Evolutionary conservation across 2,113 vertebrate species (phyloP).

Genomic region (Perccottus glenii): DNA sequence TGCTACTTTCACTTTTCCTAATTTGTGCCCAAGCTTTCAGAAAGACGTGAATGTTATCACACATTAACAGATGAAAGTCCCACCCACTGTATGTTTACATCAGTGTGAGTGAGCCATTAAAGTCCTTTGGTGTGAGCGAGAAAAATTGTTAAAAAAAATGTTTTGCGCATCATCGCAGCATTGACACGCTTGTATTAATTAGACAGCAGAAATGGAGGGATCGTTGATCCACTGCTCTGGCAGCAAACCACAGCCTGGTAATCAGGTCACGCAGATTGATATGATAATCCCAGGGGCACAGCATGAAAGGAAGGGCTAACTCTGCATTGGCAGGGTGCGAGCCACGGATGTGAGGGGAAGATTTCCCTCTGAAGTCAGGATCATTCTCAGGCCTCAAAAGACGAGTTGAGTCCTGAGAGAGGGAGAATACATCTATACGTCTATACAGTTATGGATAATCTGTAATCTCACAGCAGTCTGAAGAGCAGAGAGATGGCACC

Average conservation of each 20-base stretch:
- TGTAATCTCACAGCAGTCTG: slow-evolving; percentile 28
- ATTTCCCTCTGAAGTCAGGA: slow-evolving; percentile 74
- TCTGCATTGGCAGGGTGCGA: slow-evolving; percentile 65
- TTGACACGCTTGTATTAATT: slow-evolving; percentile 68
- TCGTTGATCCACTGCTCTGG: slow-evolving; percentile 63
- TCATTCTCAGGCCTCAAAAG: slow-evolving; percentile 61
- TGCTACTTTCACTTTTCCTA: not conserved
- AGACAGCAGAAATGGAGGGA: slow-evolving; percentile 54
- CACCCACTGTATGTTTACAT: not conserved
- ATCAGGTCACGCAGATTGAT: slow-evolving; percentile 77
- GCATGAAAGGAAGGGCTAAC: slow-evolving; percentile 77
- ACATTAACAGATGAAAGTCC: not conserved
- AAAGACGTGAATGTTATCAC: not conserved
- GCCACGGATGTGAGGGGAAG: slow-evolving; percentile 63
- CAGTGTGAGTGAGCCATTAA: slow-evolving; percentile 15
- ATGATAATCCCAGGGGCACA: slow-evolving; percentile 74
- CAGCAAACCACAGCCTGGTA: slow-evolving; percentile 63
- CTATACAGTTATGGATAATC: slow-evolving; percentile 48
- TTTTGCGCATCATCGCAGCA: slow-evolving; percentile 47
- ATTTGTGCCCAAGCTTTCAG: not conserved
- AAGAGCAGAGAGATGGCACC: slow-evolving; percentile 21
- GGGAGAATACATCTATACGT: slow-evolving; percentile 37
- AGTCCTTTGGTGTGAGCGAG: not conserved
- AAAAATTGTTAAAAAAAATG: slow-evolving; percentile 36
- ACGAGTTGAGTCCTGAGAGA: slow-evolving; percentile 30